Conservation (phyloP, 1,140 invertebrate species). For the Bursaphelenchus mucronatus region DNA sequence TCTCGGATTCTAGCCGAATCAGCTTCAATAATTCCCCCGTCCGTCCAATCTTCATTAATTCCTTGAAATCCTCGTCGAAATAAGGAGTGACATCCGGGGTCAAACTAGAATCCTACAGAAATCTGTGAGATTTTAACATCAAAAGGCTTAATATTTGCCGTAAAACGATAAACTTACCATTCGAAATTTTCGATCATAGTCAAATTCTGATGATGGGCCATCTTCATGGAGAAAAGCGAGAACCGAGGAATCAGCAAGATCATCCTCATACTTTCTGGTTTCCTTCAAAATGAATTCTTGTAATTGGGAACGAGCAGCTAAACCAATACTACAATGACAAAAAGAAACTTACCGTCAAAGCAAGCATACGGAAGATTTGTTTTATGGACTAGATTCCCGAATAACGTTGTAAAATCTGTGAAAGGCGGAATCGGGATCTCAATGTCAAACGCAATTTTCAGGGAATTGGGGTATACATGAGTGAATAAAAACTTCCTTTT, state of each 20-base stretch:
- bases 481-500: no score
- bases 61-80: slow-evolving; percentile 22
- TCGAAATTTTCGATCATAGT: not conserved
- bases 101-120: no score
- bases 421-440: no score
- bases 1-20: slow-evolving; percentile 19
- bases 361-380: slow-evolving; percentile 11
- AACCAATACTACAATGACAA: not conserved
- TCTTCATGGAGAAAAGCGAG: not conserved
- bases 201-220: not conserved
- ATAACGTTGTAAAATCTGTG: not conserved
- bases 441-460: no score
- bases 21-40: slow-evolving; percentile 16
- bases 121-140: slow-evolving; percentile 14
- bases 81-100: slow-evolving; percentile 3
- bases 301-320: slow-evolving; percentile 7
- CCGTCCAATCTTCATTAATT: slow-evolving; percentile 17
- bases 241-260: slow-evolving; percentile 9
- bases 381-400: slow-evolving; percentile 16
- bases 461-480: no score
- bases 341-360: slow-evolving; percentile 17
- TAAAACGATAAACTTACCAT: slow-evolving; percentile 2
- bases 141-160: not conserved
- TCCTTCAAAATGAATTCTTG: slow-evolving; percentile 11
- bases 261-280: not conserved